Base-by-base conservation (phyloP, 2,888 invertebrate species). In the Yponomeuta sedellus region DNA sequence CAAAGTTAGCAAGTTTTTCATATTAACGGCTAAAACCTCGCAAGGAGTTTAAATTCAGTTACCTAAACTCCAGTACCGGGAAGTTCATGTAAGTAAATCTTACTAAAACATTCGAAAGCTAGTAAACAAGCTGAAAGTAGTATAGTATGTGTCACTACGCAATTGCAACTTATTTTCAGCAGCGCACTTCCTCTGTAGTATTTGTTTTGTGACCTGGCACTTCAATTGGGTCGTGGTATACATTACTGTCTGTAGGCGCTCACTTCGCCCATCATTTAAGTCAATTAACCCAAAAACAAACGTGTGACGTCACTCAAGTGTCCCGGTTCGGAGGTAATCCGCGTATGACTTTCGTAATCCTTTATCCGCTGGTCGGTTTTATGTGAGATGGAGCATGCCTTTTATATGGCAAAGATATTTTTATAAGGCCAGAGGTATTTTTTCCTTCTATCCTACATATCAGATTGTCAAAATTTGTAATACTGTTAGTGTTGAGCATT, bases 341-440 rank as follows among this genome's bases (percentile, higher is more conserved):
- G 78, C 81, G 85, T 86, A 88, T 87, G 82, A 88, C 87, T 87
- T 87, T 87, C 82, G 78, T 80, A 86, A 85, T 83, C 80, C 76
- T 72, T 65, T 69, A 71, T 72, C 75, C 81, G 79, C 79, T 75
- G 79, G 56, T 39, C 12, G 22, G 25, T 22, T 10, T 19, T 22
- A 20, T 59, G 20, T 25, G 44, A 16, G 12, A 52, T 20, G 25
- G 19, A 22, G 20, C 25, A 59, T 59, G 8, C 12, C 1, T 11
- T 20, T 59, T 2, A 25, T n/a, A 25, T 25, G 25, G 5, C 25
- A 25, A 25, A 25, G 25, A 25, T 5, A 25, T 58, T 58, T 58
- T 58, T 58, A 1, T 4, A 34, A 34, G n/a, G n/a, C n/a, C n/a
- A 34, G 8, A 8, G 34, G 1, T 34, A 8, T 34, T 5, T 34